Percentiles rank a stretch among this genome's conserved stretches.
Conservation (phyloP, 2,888 invertebrate species). For the Drosophila nigricruria region DNA sequence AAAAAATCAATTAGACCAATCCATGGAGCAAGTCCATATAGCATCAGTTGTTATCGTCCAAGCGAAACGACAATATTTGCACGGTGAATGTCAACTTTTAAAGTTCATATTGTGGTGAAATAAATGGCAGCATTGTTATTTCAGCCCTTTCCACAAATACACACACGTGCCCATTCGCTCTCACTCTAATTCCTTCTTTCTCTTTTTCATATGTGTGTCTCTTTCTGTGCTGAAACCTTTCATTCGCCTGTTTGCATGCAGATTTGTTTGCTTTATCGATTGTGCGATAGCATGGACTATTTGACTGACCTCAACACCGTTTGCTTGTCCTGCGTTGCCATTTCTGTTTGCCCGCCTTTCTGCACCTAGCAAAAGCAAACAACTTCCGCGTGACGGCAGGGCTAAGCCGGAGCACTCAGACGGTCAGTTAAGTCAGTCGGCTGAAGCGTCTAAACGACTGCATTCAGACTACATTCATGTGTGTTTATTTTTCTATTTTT, state of each 20-base stretch:
- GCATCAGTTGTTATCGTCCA: constrained; percentile 7
- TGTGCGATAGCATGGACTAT: constrained; percentile 42
- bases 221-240: neutral
- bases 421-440: constrained; percentile 15
- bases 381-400: constrained; percentile 44
- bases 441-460: constrained; percentile 12
- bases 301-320: constrained; percentile 38
- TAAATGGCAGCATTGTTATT: constrained; percentile 41
- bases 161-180: neutral
- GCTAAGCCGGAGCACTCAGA: constrained; percentile 52
- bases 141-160: constrained; percentile 1
- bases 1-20: constrained; percentile 29
- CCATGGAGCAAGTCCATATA: constrained; percentile 3
- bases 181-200: neutral
- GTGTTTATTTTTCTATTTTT: neutral
- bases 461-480: constrained; percentile 19
- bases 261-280: constrained; percentile 72
- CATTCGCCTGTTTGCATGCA: constrained; percentile 19
- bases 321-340: constrained; percentile 17
- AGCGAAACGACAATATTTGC: constrained; percentile 41
- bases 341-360: constrained; percentile 26
- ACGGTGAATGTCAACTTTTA: constrained; percentile 30
- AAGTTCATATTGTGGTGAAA: constrained; percentile 46
- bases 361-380: constrained; percentile 57
- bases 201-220: neutral